phyloP scores from a whole-genome alignment of 2,888 invertebrate species.

The Protophormia terraenovae region DNA sequence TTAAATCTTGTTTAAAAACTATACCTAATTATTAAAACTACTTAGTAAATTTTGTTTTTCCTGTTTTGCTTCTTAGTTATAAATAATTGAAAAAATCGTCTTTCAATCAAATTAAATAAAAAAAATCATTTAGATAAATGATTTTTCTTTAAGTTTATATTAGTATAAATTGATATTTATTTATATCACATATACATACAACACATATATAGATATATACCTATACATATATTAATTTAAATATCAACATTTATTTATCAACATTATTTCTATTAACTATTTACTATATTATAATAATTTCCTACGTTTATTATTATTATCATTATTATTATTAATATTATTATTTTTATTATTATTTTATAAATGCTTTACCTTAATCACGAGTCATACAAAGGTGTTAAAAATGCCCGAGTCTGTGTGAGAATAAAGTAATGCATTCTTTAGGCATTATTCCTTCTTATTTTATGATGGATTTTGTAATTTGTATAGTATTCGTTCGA shows the following conservation, averaged over 20 bases:
- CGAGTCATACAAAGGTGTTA: constrained; percentile 70
- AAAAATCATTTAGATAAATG: neutral
- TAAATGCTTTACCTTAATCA: constrained; percentile 78
- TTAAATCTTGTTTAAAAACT: constrained; percentile 27
- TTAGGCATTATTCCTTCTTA: neutral
- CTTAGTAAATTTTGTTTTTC: constrained; percentile 7
- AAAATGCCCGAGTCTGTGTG: neutral
- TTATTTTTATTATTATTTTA: constrained; percentile 70
- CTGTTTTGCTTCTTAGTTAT: neutral
- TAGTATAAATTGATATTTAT: neutral
- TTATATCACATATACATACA: neutral
- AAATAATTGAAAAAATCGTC: neutral
- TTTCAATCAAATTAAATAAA: neutral
- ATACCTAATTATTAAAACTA: neutral
- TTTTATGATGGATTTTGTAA: neutral
- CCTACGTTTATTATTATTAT: constrained; percentile 50
- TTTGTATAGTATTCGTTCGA: neutral
- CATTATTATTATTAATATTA: constrained; percentile 71
- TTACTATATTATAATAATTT: constrained; percentile 4
- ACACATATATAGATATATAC: neutral
- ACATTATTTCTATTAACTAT: neutral
- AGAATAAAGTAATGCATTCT: neutral
- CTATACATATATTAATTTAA: neutral
- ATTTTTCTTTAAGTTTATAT: constrained; percentile 7
- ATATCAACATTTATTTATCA: neutral